phyloP scores from a whole-genome alignment of 2,113 vertebrate genomes.

The Rhinopomastus cyanomelas region DNA sequence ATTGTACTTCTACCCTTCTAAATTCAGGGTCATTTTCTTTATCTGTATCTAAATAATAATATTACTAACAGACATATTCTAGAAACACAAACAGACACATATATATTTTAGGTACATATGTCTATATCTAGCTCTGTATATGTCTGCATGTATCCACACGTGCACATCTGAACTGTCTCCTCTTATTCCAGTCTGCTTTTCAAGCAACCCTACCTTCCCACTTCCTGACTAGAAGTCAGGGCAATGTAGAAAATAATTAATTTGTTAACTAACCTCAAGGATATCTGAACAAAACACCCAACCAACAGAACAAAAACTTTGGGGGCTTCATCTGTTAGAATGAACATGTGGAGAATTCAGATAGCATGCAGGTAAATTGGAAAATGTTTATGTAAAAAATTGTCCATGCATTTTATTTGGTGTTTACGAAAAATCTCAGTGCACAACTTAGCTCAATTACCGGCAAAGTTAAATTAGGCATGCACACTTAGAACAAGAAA shows the following conservation, averaged over 20 bases:
- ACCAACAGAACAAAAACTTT: constrained; percentile 27
- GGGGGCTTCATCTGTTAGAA: constrained; percentile 20
- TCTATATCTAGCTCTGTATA: not conserved
- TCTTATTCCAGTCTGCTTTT: constrained; percentile 1
- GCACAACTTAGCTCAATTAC: constrained; percentile 61
- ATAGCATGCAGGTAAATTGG: constrained; percentile 15
- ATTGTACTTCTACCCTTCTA: not conserved
- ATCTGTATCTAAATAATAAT: not conserved
- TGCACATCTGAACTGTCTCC: not conserved
- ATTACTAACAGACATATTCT: not conserved
- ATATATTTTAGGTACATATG: not conserved
- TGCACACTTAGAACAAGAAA: constrained; percentile 46
- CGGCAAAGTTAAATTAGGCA: constrained; percentile 55
- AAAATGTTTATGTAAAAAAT: constrained; percentile 63
- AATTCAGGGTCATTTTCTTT: not conserved
- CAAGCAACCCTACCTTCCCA: not conserved
- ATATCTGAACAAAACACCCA: constrained; percentile 51
- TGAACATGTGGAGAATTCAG: constrained; percentile 21
- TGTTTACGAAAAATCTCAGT: constrained; percentile 59
- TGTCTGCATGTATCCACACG: not conserved
- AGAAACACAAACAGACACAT: not conserved
- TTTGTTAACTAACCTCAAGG: constrained; percentile 62
- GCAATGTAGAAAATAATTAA: constrained; percentile 60
- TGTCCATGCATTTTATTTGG: constrained; percentile 63
- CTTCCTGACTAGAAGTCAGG: not conserved